phyloP scores from a whole-genome alignment of 2,888 invertebrate genomes.

The Ophion slaviceki region DNA sequence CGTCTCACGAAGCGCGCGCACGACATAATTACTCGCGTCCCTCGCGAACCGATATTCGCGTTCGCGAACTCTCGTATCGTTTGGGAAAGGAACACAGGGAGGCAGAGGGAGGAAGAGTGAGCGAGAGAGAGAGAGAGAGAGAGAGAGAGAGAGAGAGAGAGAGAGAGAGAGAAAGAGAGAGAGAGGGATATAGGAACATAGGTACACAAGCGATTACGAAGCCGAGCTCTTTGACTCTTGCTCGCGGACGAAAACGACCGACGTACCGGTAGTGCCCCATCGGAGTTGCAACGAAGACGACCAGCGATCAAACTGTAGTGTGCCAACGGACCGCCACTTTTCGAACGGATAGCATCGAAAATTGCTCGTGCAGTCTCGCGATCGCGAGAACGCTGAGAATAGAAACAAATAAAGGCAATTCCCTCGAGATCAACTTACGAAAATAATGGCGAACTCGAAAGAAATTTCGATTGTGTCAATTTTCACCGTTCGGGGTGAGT shows the following conservation, averaged over 20 bases:
- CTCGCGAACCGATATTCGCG: conserved; percentile 45
- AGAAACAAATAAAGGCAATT: not conserved
- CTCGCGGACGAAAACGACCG: conserved; percentile 57
- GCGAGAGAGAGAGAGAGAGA: not conserved
- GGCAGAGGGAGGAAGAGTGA: not conserved
- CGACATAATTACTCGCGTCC: conserved; percentile 52
- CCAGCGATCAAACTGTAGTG: not conserved
- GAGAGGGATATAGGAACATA: not conserved
- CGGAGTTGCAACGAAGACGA: conserved; percentile 21
- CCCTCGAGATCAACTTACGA: not conserved
- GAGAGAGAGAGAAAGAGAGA: too few relatives aligned
- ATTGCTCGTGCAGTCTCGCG: conserved; percentile 1
- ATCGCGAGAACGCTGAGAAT: not conserved
- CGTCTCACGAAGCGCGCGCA: conserved; percentile 44
- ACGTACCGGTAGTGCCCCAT: conserved; percentile 49
- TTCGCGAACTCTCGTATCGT: conserved; percentile 19
- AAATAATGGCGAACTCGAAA: conserved; percentile 48
- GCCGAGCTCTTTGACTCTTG: conserved; percentile 45
- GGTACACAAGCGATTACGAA: conserved; percentile 18
- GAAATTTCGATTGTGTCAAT: conserved; percentile 34
- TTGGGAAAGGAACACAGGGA: not conserved
- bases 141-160: not conserved
- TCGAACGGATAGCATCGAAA: conserved; percentile 4
- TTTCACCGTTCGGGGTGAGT: conserved; percentile 60
- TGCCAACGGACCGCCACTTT: not conserved